A percentile compares a stretch with the other conserved stretches of the same genome.
Evolutionary conservation across 2,113 vertebrate species (phyloP).

Genomic region (Mesembrinibis cayennensis): DNA sequence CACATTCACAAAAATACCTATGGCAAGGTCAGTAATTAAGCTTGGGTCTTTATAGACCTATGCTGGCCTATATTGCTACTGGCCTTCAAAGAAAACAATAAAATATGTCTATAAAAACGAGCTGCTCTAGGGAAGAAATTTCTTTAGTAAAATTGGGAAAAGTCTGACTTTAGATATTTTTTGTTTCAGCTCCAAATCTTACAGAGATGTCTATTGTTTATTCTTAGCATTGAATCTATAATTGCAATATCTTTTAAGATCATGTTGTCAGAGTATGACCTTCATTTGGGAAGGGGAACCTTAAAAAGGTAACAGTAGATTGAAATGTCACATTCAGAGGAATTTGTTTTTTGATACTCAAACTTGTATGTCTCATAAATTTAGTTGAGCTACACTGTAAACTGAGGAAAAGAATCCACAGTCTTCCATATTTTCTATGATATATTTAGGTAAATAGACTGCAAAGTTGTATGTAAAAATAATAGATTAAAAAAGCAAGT

Average conservation of each 20-base stretch:
- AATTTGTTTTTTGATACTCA: not conserved
- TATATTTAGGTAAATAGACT: not conserved
- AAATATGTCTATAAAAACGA: not conserved
- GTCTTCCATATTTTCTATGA: not conserved
- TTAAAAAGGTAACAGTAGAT: not conserved
- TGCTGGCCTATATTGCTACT: not conserved
- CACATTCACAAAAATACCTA: not conserved
- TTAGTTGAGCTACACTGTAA: not conserved
- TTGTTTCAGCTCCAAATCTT: not conserved
- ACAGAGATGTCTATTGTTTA: not conserved
- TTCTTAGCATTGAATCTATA: not conserved
- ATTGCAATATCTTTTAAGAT: not conserved
- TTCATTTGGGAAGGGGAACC: not conserved
- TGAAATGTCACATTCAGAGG: not conserved
- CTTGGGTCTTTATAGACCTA: not conserved
- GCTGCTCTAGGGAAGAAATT: not conserved
- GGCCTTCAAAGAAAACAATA: not conserved
- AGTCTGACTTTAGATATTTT: not conserved
- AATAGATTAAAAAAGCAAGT: not conserved
- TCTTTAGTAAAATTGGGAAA: not conserved
- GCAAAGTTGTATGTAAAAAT: conserved; percentile 11
- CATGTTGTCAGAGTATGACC: not conserved
- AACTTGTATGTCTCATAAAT: not conserved
- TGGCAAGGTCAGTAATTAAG: not conserved
- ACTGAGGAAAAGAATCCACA: not conserved